Conservation (phyloP, 2,888 invertebrate species). For the Chromoteleia sp. region DNA sequence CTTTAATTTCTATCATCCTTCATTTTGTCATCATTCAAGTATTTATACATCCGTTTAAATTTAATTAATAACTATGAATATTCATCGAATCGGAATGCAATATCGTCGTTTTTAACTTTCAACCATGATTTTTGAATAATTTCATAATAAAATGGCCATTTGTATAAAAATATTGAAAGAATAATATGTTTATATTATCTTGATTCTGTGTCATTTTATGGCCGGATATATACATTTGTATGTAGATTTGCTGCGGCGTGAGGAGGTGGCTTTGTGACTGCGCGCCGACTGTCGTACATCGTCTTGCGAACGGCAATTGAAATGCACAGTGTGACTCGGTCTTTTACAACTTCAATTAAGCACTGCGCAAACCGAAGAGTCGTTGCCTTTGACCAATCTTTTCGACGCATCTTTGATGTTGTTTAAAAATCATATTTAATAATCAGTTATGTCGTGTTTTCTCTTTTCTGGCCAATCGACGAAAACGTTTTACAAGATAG, state of each 20-base stretch:
- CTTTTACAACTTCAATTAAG: conserved; percentile 65
- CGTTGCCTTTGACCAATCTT: conserved; percentile 18
- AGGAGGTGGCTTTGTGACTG: conserved; percentile 52
- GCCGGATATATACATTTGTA: conserved; percentile 67
- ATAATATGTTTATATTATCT: conserved; percentile 58
- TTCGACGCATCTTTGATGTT: conserved; percentile 18
- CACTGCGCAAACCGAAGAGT: conserved; percentile 29
- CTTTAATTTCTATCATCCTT: background rate
- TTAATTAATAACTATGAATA: conserved; percentile 22
- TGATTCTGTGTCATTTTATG: conserved; percentile 58
- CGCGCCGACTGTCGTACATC: conserved; percentile 38
- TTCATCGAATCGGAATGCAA: conserved; percentile 4
- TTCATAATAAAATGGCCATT: conserved; percentile 15
- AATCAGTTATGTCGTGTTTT: background rate
- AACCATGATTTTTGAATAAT: conserved; percentile 12
- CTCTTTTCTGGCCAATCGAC: background rate
- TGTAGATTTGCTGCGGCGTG: conserved; percentile 50
- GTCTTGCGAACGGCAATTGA: conserved; percentile 50
- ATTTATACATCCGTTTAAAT: too few species aligned
- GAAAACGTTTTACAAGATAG: background rate
- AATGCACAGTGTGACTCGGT: conserved; percentile 56
- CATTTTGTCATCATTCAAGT: background rate
- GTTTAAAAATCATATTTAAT: conserved; percentile 16
- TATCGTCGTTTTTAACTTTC: background rate
- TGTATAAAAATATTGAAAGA: conserved; percentile 44